Percentiles rank a stretch among this genome's conserved stretches.
phyloP scores from a whole-genome alignment of 2,888 invertebrate genomes.

The Yponomeuta sedellus region DNA sequence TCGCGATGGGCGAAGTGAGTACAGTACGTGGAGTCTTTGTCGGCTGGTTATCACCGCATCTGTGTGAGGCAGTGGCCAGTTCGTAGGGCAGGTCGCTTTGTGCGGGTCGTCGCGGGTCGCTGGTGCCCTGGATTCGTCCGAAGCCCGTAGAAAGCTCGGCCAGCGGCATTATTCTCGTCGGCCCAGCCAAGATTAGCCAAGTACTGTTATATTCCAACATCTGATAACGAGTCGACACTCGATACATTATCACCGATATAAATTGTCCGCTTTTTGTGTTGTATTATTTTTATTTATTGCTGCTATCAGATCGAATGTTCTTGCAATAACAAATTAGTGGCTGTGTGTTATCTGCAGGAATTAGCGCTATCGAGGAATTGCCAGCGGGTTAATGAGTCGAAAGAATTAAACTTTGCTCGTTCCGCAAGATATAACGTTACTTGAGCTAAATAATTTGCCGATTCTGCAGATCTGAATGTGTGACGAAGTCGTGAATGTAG shows the following conservation, averaged over 20 bases:
- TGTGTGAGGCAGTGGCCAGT: constrained; percentile 31
- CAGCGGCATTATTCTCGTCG: constrained; percentile 24
- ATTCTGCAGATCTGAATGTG: constrained; percentile 1
- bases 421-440: not conserved
- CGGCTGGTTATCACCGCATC: constrained; percentile 54
- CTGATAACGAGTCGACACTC: constrained; percentile 48
- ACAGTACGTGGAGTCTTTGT: constrained; percentile 27
- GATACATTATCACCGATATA: constrained; percentile 51
- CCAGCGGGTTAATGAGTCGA: constrained; percentile 11
- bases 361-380: constrained; percentile 28
- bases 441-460: not conserved
- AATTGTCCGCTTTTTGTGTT: constrained; percentile 33
- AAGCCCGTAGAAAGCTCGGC: constrained; percentile 52
- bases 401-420: too few species aligned
- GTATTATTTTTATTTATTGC: constrained; percentile 28
- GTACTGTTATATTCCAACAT: constrained; percentile 19
- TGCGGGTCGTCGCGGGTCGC: constrained; percentile 25
- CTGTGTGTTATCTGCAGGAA: constrained; percentile 47
- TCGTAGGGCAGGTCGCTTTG: constrained; percentile 61
- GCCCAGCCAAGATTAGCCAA: constrained; percentile 32
- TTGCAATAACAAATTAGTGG: constrained; percentile 43
- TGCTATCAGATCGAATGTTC: constrained; percentile 38
- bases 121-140: constrained; percentile 19
- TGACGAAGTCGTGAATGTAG: not conserved
- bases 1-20: constrained; percentile 70